Evolutionary conservation across 1,140 invertebrate genomes (phyloP), one percentile per base, ranked within the genome.

Genomic region (Parapsyche elsis): DNA sequence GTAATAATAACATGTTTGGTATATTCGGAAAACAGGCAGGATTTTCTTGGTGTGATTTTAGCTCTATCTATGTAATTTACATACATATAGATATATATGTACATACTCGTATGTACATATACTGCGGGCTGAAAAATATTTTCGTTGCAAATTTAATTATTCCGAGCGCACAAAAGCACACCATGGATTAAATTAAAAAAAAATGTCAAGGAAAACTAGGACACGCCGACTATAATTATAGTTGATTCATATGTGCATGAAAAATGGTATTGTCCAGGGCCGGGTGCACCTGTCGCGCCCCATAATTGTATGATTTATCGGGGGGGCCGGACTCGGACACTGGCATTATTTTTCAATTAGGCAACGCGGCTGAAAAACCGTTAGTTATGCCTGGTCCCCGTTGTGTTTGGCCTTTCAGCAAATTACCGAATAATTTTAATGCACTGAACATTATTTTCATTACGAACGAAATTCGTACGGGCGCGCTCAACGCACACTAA

Each of bases 301-400:
- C 10, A 46, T 64, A 77, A 77, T 77, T 77, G 26, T 9, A 24
- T 77, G 75, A 77, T 77, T 77, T 77, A 77, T 77, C 38, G 10
- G 16, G 16, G n/a, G 46, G 57, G 21, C 0, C 16, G 75, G 57
- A 61, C 38, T 45, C 57, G 46, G 64, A 23, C 21, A 9, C 16
- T 24, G 75, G 75, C 59, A 77, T 77, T 77, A 77, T 77, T 77
- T 77, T 77, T 77, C 75, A 77, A 77, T 77, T 77, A 77, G 75
- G 12, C 59, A 16, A 9, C 44, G 45, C 75, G 53, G 5, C 57
- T 77, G 75, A 77, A 77, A 77, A 77, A 77, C 30, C 75, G 57
- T 77, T 77, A 64, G 75, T 59, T 57, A 49, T 46, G 16, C 19
- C 14, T 12, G 46, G n/a, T n/a, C 49, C 12, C 12, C 38, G 71